These are phyloP conservation scores for Stenopsyche tienmushanensis DNA, from an alignment of 1,140 invertebrate species.

Conservation along the genomic window DNA sequence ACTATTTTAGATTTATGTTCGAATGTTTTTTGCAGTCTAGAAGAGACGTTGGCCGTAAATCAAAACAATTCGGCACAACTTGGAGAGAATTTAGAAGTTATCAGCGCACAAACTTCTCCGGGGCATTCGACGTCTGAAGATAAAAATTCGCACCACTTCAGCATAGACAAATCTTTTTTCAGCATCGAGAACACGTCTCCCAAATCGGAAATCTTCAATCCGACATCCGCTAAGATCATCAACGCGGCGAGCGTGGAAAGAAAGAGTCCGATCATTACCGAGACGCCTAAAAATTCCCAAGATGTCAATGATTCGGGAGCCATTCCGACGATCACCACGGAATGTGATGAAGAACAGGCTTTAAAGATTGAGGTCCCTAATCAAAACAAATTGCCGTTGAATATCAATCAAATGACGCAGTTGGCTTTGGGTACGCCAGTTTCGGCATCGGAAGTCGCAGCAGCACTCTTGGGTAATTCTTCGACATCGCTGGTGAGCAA, in stretches of 20 bases:
- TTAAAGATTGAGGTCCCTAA: slow-evolving; percentile 2
- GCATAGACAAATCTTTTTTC: slow-evolving; percentile 38
- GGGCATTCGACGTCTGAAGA: slow-evolving; percentile 15
- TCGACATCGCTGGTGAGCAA: slow-evolving; percentile 50
- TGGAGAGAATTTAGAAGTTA: slow-evolving; percentile 23
- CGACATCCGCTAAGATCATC: slow-evolving; percentile 25
- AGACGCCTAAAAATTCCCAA: slow-evolving; percentile 25
- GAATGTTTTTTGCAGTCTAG: slow-evolving; percentile 54
- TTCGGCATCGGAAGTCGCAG: slow-evolving; percentile 56
- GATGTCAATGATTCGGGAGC: slow-evolving; percentile 5
- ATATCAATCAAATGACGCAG: slow-evolving; percentile 28
- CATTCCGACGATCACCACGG: slow-evolving; percentile 34
- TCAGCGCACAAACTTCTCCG: slow-evolving; percentile 27
- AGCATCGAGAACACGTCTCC: slow-evolving; percentile 42
- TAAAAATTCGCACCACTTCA: slow-evolving; percentile 29
- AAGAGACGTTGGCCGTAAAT: slow-evolving; percentile 55
- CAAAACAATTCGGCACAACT: slow-evolving; percentile 17
- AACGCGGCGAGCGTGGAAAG: slow-evolving; percentile 13
- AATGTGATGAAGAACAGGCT: slow-evolving; percentile 26
- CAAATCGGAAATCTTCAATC: slow-evolving; percentile 37
- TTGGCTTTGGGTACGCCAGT: slow-evolving; percentile 53
- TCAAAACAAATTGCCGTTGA: slow-evolving; percentile 16
- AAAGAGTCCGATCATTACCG: slow-evolving; percentile 11
- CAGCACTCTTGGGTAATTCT: slow-evolving; percentile 58
- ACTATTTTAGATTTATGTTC: too few relatives aligned